These are phyloP conservation scores for Pogoniulus pusillus DNA, from an alignment of 2,797 vertebrate genomes.

Conservation along the genomic window DNA sequence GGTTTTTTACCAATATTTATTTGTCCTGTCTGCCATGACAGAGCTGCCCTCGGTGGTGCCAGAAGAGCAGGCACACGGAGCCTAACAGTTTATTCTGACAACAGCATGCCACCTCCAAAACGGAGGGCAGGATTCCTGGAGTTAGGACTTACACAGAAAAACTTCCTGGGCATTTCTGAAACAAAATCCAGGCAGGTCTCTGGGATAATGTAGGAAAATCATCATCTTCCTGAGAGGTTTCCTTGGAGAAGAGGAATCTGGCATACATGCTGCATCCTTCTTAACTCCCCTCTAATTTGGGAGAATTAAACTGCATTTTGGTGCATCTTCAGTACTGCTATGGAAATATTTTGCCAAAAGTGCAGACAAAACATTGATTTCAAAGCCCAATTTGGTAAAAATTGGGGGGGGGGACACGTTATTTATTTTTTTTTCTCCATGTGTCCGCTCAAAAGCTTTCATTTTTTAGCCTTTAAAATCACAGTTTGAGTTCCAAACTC, in stretches of 20 bases:
- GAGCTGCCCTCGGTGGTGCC: background rate
- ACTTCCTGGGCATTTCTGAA: background rate
- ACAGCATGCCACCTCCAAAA: background rate
- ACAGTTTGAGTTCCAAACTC: background rate
- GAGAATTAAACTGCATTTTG: background rate
- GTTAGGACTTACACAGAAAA: background rate
- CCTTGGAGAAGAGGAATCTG: background rate
- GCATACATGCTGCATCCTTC: background rate
- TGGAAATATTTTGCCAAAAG: background rate
- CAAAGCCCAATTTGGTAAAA: background rate
- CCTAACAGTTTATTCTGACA: background rate
- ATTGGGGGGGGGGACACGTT: too few relatives aligned
- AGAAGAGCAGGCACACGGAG: background rate
- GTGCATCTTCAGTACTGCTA: background rate
- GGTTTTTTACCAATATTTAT: background rate
- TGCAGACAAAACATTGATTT: background rate
- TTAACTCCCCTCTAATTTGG: background rate
- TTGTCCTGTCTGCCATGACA: background rate
- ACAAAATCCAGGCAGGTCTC: background rate
- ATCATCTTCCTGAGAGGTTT: background rate
- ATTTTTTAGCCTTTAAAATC: background rate
- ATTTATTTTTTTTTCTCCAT: background rate
- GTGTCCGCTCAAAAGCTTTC: background rate
- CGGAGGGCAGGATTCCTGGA: background rate
- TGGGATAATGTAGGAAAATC: background rate